A percentile compares a stretch with the other conserved stretches of the same genome.
These are phyloP conservation scores for Rhagonycha lutea DNA, from an alignment of 2,888 invertebrate genomes.

Conservation along the genomic window DNA sequence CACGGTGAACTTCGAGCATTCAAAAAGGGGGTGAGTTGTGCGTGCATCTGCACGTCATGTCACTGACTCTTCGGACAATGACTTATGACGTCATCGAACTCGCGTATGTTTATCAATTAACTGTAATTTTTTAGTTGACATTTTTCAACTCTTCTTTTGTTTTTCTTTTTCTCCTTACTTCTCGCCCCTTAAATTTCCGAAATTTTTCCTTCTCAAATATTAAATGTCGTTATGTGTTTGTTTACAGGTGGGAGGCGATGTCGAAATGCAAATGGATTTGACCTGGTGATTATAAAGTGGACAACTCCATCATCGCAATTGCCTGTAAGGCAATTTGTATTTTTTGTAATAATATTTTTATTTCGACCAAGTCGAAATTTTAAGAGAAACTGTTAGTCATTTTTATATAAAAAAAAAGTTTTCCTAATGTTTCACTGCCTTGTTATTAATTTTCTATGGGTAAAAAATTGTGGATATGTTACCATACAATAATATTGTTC, in stretches of 20 bases:
- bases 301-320: not conserved
- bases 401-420: not conserved
- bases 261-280: not conserved
- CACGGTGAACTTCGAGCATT: conserved; percentile 41
- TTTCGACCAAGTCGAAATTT: not conserved
- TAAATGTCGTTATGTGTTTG: not conserved
- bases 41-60: conserved; percentile 22
- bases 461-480: conserved; percentile 17
- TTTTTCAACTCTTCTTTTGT: not conserved
- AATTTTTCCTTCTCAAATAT: not conserved
- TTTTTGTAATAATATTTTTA: not conserved
- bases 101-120: conserved; percentile 21
- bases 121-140: conserved; percentile 6
- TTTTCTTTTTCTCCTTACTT: not conserved
- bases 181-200: no score
- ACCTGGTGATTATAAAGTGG: not conserved
- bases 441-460: conserved; percentile 9
- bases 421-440: conserved; percentile 26
- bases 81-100: conserved; percentile 28
- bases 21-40: conserved; percentile 32
- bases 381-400: not conserved
- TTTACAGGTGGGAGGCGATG: not conserved
- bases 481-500: conserved; percentile 13
- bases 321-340: not conserved
- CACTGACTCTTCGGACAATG: conserved; percentile 35